phyloP scores from a whole-genome alignment of 2,113 vertebrate species.

The Heptranchias perlo region DNA sequence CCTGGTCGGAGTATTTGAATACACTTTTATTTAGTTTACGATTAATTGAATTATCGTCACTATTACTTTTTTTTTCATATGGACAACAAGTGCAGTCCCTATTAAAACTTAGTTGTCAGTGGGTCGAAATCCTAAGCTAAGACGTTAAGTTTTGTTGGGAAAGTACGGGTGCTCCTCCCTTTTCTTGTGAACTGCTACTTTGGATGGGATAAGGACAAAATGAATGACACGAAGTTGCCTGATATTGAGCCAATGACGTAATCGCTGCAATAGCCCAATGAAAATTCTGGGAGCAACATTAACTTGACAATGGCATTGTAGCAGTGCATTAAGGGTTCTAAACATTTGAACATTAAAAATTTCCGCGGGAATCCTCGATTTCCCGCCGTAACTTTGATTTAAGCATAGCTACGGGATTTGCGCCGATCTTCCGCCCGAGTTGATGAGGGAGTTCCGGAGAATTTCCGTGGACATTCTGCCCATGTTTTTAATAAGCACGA shows the following conservation, averaged over 20 bases:
- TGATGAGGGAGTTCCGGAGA: neutral
- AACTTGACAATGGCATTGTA: neutral
- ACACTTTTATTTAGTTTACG: neutral
- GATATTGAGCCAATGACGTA: too few species aligned
- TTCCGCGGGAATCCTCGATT: neutral
- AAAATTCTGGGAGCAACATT: neutral
- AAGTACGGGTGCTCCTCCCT: neutral
- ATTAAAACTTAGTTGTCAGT: neutral
- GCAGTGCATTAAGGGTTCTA: neutral
- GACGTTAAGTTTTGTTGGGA: neutral
- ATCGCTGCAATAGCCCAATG: neutral
- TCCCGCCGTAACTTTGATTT: neutral
- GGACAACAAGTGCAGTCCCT: too few species aligned
- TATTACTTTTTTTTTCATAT: too few species aligned
- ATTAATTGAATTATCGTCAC: too few species aligned
- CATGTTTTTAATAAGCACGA: neutral
- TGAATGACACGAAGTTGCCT: neutral
- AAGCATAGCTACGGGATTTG: neutral
- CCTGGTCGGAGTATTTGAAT: neutral
- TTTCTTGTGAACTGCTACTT: neutral
- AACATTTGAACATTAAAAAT: neutral
- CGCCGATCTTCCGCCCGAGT: neutral
- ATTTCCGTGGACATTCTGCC: neutral
- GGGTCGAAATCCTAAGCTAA: neutral
- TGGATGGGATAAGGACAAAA: too few species aligned